Evolutionary conservation across 2,797 vertebrate genomes (phyloP), one percentile per base, ranked within the genome.

Genomic region (Falco peregrinus): DNA sequence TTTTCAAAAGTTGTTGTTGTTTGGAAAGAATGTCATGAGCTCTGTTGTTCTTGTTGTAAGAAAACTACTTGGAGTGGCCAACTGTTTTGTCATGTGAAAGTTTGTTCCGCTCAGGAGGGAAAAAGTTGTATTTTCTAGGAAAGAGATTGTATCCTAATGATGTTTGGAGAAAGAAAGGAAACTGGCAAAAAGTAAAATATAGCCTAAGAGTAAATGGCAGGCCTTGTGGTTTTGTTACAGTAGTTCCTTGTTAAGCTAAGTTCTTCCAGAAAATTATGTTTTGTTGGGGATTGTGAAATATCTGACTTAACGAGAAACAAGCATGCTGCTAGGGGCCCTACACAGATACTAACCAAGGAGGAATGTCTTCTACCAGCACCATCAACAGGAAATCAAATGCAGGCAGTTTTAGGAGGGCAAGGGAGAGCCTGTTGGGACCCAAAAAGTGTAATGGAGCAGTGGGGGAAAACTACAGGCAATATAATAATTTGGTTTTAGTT

Each of bases 221-320:
- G 45, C 53, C 77, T 76, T 93, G 93, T 95, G 91, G 95, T 94
- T 97, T 97, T 96, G 95, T 88, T 95, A 95, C 86, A 95, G 93
- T 96, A 97, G 90, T 95, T 97, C 93, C 89, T 94, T 92, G 80
- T 95, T 95, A 96, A 93, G 70, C 65, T 74, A 95, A 89, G 61
- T 89, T 93, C 79, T 91, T 96, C 86, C 79, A 96, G 84, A 94
- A 96, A 93, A 86, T 87, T 80, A 48, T 76, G 67, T 86, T 96
- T 97, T 70, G 64, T 94, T 95, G 88, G 69, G 51, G 86, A 95
- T 96, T 96, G 86, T 94, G 95, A 96, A 97, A 95, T 87, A 57
- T 80, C 56, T 77, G 47, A 56, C 26, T 87, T 95, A 96, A 97
- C 91, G 91, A 96, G 95, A 96, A 97, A 82, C 95, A 95, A 96